phyloP scores from a whole-genome alignment of 2,888 invertebrate species.

The Cephus nigrinus region DNA sequence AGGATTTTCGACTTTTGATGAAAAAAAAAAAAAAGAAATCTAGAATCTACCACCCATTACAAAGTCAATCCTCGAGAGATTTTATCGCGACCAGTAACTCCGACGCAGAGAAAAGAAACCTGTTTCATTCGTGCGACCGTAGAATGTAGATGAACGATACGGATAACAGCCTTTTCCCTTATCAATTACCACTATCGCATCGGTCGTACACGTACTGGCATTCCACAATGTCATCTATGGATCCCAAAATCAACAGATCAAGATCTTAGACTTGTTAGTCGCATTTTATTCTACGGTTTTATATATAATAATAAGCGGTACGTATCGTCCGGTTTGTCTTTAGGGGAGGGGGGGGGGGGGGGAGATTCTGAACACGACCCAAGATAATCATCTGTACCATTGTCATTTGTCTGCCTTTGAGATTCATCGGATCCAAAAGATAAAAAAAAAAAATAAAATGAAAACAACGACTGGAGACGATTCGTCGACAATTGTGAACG shows the following conservation, averaged over 20 bases:
- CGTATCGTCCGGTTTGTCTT: not conserved
- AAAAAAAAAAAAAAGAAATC: not conserved
- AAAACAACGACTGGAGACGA: slow-evolving; percentile 4
- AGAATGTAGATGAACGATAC: not conserved
- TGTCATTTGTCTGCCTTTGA: not conserved
- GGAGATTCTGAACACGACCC: too few relatives aligned
- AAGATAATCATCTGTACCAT: not conserved
- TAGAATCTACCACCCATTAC: not conserved
- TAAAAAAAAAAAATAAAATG: not conserved
- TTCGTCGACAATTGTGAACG: slow-evolving; percentile 11
- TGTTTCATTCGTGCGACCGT: not conserved
- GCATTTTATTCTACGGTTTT: not conserved
- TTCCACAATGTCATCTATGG: not conserved
- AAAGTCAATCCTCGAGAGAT: not conserved
- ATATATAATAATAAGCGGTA: not conserved
- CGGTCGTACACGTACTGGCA: not conserved
- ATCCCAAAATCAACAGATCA: not conserved
- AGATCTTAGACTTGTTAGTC: not conserved
- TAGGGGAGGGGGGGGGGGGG: too few relatives aligned
- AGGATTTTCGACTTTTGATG: not conserved
- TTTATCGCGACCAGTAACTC: not conserved
- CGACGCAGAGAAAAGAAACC: not conserved
- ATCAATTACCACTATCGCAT: not conserved
- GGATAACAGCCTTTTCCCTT: not conserved
- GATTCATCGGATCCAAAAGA: not conserved